Evolutionary conservation across 1,140 invertebrate species (phyloP).

Genomic region (Andrena cerasifolii): DNA sequence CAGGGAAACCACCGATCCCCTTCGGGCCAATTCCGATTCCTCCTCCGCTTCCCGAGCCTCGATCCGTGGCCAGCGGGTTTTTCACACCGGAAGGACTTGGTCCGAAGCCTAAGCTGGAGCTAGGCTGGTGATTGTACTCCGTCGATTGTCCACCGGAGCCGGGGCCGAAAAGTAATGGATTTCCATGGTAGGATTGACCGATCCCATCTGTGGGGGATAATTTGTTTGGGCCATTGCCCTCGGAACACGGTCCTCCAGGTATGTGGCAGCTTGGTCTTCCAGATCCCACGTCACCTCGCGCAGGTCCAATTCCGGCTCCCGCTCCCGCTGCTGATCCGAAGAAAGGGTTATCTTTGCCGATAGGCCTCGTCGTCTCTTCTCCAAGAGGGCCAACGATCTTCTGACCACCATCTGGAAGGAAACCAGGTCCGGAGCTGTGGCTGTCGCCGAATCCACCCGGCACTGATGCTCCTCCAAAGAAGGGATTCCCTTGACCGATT

Average conservation of each 20-base stretch:
- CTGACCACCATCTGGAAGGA: neutral
- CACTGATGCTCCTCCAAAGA: conserved; percentile 10
- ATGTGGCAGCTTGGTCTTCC: no score
- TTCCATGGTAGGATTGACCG: no score
- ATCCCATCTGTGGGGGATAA: no score
- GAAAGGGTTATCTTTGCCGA: conserved; percentile 39
- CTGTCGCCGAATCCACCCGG: neutral
- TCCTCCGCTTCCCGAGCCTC: conserved; percentile 33
- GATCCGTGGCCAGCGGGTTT: neutral
- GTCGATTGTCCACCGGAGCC: no score
- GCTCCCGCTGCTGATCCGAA: neutral
- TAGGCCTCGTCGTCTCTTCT: conserved; percentile 1
- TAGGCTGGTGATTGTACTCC: neutral
- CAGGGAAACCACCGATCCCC: no score
- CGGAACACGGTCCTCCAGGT: no score
- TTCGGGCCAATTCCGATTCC: neutral
- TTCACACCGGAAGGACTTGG: neutral
- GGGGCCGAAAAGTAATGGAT: neutral
- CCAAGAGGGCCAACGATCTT: conserved; percentile 11
- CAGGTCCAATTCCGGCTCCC: neutral
- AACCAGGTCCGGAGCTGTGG: neutral
- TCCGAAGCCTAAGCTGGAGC: conserved; percentile 16
- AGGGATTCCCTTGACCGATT: conserved; percentile 48
- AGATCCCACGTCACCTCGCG: neutral
- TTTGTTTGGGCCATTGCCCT: no score